Base-by-base conservation (phyloP, 2,113 vertebrate species). In the Eulacestoma nigropectus region DNA sequence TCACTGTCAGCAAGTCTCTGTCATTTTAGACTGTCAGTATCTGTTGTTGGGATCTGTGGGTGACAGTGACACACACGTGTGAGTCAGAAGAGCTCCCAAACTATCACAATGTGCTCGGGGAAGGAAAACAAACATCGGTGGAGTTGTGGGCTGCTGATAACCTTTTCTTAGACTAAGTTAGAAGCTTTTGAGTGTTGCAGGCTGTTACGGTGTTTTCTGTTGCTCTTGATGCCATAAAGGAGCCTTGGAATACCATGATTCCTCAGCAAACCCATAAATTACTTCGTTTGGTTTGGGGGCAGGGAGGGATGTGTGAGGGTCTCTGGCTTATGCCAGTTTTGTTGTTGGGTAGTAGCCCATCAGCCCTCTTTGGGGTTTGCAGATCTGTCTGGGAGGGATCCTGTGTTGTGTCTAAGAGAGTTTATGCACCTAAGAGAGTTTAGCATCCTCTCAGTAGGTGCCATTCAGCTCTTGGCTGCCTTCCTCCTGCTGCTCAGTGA, bases 21-120 rank as follows among this genome's bases (percentile, higher is more conserved):
- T 94, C 94, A 27, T 84, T 95, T 89, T 82, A 86, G 85, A 47
- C 89, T 84, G 88, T 79, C 26, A 11, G 32, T 96, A 94, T 96
- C 95, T 96, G 92, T 84, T 94, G 93, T 82, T 96, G 77, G 80
- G 92, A 96, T 97, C 93, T 96, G 96, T 87, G 92, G 90, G 93
- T 97, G 92, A 97, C 90, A 88, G 90, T 94, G 95, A 92, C 95
- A 96, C 93, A 95, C 85, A 72, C 16, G 17, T 72, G 88, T 96
- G 95, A 97, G 92, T 96, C 88, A 84, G 57, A 91, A 95, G 90
- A 30, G 3, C 92, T 96, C 74, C 76, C 39, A 22, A 91, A 86
- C 90, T 90, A 92, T 90, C 2, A 65, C 83, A 96, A 65, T 95
- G 50, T 62, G 69, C 83, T 87, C 65, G 57, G 67, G 57, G 60